Evolutionary conservation across 2,113 vertebrate genomes (phyloP), one percentile per base, ranked within the genome.

Genomic region (Gymnorhina tibicen): DNA sequence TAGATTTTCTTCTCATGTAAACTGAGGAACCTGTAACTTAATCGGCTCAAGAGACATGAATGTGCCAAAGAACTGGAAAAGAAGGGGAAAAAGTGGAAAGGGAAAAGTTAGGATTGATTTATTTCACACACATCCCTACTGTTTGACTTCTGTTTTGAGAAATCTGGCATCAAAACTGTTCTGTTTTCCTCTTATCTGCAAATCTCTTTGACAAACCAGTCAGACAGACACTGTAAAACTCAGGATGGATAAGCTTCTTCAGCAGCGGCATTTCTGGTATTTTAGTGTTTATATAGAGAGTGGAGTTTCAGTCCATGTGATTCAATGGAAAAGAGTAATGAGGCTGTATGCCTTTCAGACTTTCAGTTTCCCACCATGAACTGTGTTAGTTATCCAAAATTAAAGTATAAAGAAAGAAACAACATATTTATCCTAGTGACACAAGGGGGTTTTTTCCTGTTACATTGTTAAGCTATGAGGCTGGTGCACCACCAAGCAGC

Each of bases 201-300:
- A 91, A 95, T 94, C 85, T 89, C 56, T 94, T 92, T 95, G 85
- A 96, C 74, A 91, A 73, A 87, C 37, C 53, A 82, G 39, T 92
- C 94, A 94, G 92, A 86, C 60, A 95, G 93, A 93, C 84, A 89
- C 41, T 85, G 74, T 85, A 80, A 69, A 92, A 89, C 27, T 96
- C 27, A 67, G 82, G 68, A 89, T 59, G 92, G 85, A 91, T 94
- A 94, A 89, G 68, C 60, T 96, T 94, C 76, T 60, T 92, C 59
- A 91, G 62, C 80, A 86, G 7, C 49, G 95, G 86, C 85, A 97
- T 97, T 96, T 93, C 87, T 96, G 91, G 85, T 93, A 97, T 97
- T 96, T 95, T 69, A 85, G 16, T 92, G 87, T 93, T 97, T 95
- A 69, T 70, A 52, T 1, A 94, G 56, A 82, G 47, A 93, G 46